Conservation (phyloP, 2,113 vertebrate genomes). For the Tragelaphus scriptus region DNA sequence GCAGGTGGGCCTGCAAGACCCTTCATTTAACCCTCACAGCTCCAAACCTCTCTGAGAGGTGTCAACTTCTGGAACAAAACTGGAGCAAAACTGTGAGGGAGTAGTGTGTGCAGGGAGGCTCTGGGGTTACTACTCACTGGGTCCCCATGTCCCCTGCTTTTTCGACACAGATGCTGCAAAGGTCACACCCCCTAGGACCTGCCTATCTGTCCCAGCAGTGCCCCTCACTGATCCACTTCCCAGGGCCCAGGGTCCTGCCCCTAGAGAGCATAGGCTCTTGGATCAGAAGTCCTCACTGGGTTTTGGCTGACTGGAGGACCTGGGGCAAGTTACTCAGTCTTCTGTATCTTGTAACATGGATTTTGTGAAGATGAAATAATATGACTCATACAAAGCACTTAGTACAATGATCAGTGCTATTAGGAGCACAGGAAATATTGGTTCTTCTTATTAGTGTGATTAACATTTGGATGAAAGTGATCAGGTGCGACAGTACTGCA, state of each 20-base stretch:
- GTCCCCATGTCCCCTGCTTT: background rate
- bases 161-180: background rate
- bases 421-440: background rate
- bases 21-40: too few species aligned
- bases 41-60: fast-evolving
- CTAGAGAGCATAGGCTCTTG: background rate
- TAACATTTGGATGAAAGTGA: background rate
- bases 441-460: background rate
- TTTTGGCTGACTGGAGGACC: background rate
- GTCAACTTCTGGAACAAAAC: background rate
- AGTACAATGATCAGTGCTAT: background rate
- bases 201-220: background rate
- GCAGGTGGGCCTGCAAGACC: background rate
- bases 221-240: background rate
- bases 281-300: background rate
- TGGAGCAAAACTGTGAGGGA: background rate
- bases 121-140: too few species aligned
- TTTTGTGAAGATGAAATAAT: background rate
- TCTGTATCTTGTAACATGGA: background rate
- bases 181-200: background rate
- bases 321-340: background rate
- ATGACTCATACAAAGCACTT: background rate
- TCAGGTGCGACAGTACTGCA: background rate
- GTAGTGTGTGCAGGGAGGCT: background rate
- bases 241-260: background rate